phyloP scores from a whole-genome alignment of 2,797 vertebrate species.

The Falco biarmicus region DNA sequence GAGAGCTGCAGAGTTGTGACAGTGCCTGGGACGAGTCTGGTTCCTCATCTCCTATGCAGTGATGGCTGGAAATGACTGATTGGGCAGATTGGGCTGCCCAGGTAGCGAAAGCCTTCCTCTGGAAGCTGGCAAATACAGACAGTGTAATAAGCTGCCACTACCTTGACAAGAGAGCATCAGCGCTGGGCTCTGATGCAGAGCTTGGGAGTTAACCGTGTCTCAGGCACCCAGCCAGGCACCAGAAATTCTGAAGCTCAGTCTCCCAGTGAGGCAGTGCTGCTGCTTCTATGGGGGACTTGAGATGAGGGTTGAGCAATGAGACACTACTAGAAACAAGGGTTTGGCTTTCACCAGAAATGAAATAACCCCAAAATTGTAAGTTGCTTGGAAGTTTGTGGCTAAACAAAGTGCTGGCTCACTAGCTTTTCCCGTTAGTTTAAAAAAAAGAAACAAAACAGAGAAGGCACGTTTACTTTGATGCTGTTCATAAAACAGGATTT shows the following conservation, averaged over 20 bases:
- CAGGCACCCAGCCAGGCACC: not conserved
- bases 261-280: accelerated
- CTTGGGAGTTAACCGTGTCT: not conserved
- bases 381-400: not conserved
- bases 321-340: not conserved
- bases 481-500: not conserved
- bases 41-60: not conserved
- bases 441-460: not conserved
- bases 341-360: not conserved
- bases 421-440: not conserved
- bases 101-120: not conserved
- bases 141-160: not conserved
- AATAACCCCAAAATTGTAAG: not conserved
- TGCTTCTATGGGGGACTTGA: not conserved
- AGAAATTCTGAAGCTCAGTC: not conserved
- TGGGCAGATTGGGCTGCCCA: not conserved
- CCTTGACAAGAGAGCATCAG: not conserved
- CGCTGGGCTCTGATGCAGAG: not conserved
- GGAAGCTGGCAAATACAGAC: not conserved
- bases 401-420: not conserved
- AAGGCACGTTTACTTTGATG: not conserved
- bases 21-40: not conserved
- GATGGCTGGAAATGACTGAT: not conserved
- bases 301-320: not conserved
- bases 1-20: not conserved